A percentile compares a stretch with the other conserved stretches of the same genome.
Conservation (phyloP, 2,113 vertebrate genomes). For the Vombatus ursinus region DNA sequence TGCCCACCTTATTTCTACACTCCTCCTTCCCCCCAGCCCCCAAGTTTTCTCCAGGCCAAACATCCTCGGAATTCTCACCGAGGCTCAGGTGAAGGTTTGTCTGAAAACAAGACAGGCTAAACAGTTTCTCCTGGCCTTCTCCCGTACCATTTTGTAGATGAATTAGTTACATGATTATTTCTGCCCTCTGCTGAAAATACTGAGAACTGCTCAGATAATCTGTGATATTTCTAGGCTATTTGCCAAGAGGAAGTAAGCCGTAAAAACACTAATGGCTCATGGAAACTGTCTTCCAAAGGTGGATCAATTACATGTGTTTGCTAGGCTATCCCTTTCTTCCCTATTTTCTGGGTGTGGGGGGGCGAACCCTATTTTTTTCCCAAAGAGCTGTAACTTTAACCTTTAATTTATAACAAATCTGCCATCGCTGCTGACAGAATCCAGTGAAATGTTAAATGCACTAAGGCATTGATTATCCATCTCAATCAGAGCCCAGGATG, state of each 20-base stretch:
- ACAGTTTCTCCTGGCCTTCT: background rate
- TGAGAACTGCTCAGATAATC: background rate
- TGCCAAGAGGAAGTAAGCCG: conserved; percentile 7
- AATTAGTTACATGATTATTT: background rate
- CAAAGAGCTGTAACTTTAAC: background rate
- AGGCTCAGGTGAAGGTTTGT: background rate
- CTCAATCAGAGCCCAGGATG: background rate
- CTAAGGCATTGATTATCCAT: conserved; percentile 29
- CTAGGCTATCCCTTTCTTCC: background rate
- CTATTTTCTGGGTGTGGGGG: background rate
- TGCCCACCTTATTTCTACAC: background rate
- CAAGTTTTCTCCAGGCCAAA: background rate
- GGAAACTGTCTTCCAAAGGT: background rate
- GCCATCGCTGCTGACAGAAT: background rate
- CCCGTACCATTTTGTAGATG: background rate
- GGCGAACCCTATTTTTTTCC: background rate
- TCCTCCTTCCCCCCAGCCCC: background rate
- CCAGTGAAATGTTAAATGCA: background rate
- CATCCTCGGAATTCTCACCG: background rate
- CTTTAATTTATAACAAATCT: background rate
- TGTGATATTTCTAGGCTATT: conserved; percentile 1
- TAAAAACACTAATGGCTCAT: background rate
- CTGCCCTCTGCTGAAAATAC: background rate
- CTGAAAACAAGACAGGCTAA: background rate
- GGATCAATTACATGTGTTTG: background rate